Conservation (phyloP, 2,797 vertebrate genomes). For the Chrysocyon brachyurus region DNA sequence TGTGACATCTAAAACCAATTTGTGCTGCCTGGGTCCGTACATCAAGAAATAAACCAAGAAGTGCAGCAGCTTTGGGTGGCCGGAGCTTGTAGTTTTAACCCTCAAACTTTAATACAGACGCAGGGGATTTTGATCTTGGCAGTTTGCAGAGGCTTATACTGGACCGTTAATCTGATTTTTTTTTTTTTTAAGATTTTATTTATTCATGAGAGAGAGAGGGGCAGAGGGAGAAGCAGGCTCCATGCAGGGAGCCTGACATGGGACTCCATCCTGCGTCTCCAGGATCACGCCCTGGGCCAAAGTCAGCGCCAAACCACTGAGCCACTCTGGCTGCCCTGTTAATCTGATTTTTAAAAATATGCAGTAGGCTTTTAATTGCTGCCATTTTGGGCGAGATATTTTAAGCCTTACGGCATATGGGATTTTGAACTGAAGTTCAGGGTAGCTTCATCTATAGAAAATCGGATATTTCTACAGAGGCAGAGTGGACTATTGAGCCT, state of each 20-base stretch:
- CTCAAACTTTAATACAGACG: not conserved
- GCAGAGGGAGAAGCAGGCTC: too few relatives aligned
- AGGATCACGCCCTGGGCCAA: too few relatives aligned
- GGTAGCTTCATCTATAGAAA: not conserved
- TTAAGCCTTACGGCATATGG: not conserved
- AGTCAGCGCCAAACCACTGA: too few relatives aligned
- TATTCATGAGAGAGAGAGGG: too few relatives aligned
- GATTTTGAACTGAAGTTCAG: constrained; percentile 30
- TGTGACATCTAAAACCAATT: not conserved
- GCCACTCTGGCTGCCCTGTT: too few relatives aligned
- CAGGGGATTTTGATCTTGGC: not conserved
- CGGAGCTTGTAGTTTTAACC: not conserved
- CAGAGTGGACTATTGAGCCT: not conserved
- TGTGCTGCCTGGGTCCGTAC: not conserved
- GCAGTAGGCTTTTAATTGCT: not conserved
- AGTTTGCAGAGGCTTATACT: not conserved
- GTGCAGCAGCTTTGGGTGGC: not conserved
- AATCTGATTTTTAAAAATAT: not conserved
- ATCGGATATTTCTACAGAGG: not conserved
- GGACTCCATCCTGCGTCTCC: too few relatives aligned
- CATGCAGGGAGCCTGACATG: too few relatives aligned
- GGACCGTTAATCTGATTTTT: not conserved
- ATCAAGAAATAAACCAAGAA: not conserved
- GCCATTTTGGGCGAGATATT: not conserved
- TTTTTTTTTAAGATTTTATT: too few relatives aligned